Percentiles rank a stretch among this genome's conserved stretches.
These are phyloP conservation scores for Anarhynchus alexandrinus DNA, from an alignment of 2,113 vertebrate genomes.

Conservation along the genomic window DNA sequence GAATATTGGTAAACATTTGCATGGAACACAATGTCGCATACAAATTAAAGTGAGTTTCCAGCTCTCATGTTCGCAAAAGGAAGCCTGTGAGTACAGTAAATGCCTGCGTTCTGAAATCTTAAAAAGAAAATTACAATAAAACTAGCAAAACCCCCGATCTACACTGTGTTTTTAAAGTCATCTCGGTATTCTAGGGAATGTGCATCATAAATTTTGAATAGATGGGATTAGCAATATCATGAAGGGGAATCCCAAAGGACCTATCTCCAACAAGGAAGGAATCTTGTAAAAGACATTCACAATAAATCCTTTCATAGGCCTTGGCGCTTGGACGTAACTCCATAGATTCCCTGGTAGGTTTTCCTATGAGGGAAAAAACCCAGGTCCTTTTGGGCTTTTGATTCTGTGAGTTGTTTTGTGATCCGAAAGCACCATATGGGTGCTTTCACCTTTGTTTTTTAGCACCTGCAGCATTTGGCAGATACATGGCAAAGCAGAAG, in stretches of 20 bases:
- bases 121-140: background rate
- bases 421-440: conserved; percentile 8
- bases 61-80: background rate
- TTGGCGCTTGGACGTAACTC: background rate
- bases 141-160: background rate
- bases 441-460: conserved; percentile 54
- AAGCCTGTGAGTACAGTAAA: background rate
- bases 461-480: conserved; percentile 51
- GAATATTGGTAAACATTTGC: background rate
- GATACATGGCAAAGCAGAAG: background rate
- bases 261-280: conserved; percentile 7
- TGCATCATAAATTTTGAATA: conserved; percentile 45
- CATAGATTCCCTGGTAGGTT: background rate
- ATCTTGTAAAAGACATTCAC: conserved; percentile 50
- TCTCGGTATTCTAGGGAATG: background rate
- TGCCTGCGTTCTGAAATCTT: background rate
- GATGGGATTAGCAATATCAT: conserved; percentile 38
- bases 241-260: conserved; percentile 12
- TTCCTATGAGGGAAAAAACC: background rate
- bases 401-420: background rate
- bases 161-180: background rate
- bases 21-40: background rate
- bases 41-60: background rate
- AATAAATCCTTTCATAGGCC: conserved; percentile 40
- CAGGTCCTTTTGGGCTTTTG: background rate